Conservation (phyloP, 2,888 invertebrate genomes). For the Pharmacophagus antenor region DNA sequence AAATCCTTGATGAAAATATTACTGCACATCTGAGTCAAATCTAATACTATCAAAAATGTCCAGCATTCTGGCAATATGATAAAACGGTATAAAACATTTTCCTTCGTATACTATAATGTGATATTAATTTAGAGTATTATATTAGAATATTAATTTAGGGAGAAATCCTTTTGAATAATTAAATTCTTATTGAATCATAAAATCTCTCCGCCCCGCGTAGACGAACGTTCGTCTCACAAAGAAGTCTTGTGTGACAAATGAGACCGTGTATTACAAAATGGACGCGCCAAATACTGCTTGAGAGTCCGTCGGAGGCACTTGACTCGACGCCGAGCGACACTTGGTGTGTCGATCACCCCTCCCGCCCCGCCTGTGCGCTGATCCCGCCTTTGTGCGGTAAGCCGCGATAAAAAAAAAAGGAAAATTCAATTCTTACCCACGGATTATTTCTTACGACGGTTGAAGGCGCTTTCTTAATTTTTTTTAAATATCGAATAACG, state of each 20-base stretch:
- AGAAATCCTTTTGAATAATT: too few relatives aligned
- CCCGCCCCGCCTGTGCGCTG: conserved; percentile 24
- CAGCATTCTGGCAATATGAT: too few relatives aligned
- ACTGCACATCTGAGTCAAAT: too few relatives aligned
- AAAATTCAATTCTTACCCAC: neutral
- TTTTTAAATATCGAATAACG: too few relatives aligned
- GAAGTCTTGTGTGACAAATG: conserved; percentile 2
- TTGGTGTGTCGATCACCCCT: conserved; percentile 22
- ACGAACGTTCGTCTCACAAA: neutral
- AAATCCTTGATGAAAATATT: too few relatives aligned
- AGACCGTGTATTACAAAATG: conserved; percentile 1
- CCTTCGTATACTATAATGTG: too few relatives aligned
- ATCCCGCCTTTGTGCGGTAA: conserved; percentile 9
- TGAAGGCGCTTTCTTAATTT: neutral
- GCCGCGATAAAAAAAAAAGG: conserved; percentile 6
- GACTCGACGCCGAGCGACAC: conserved; percentile 12
- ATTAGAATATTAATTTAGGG: too few relatives aligned
- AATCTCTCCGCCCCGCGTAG: too few relatives aligned
- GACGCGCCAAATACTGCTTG: conserved; percentile 6
- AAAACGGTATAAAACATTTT: too few relatives aligned
- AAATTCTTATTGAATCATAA: too few relatives aligned
- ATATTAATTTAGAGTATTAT: too few relatives aligned
- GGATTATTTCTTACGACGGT: conserved; percentile 7
- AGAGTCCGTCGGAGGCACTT: conserved; percentile 6
- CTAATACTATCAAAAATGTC: too few relatives aligned